Evolutionary conservation across 2,113 vertebrate species (phyloP).

Genomic region (pig (Sus scrofa)): T2T-Sscrofa CM000824.6:210457001-210457500

Average conservation of each 20-base stretch:
- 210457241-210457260: neutral
- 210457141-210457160: neutral
- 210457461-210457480: neutral
- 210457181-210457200: neutral
- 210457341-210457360: neutral
- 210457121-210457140: neutral
- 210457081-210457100: neutral
- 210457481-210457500: neutral
- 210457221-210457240: neutral
- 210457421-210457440: neutral
- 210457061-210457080: neutral
- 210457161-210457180: neutral
- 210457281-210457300: neutral
- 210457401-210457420: neutral
- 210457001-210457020: neutral
- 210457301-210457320: neutral
- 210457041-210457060: too few species aligned
- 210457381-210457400: neutral
- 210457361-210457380: neutral
- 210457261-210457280: neutral
- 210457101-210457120: neutral
- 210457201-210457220: neutral
- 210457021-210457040: neutral
- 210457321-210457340: neutral
- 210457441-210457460: neutral